Conservation (phyloP, 1,140 invertebrate species). For the Plectus sambesii region DNA sequence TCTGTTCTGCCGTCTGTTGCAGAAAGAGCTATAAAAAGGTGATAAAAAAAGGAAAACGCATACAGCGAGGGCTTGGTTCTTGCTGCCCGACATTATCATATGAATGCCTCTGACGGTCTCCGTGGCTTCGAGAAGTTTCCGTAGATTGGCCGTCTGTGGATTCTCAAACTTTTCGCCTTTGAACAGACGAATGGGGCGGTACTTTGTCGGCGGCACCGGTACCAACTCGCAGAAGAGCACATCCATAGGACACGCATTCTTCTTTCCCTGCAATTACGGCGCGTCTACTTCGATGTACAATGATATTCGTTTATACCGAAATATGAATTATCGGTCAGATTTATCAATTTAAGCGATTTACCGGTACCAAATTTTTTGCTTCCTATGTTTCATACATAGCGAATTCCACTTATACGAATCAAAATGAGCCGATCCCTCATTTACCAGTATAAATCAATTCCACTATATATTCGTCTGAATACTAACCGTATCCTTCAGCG, state of each 20-base stretch:
- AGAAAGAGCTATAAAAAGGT: too few relatives aligned
- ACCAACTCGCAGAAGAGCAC: slow-evolving; percentile 74
- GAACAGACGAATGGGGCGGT: slow-evolving; percentile 60
- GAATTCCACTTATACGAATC: slow-evolving; percentile 57
- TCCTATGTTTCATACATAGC: slow-evolving; percentile 58
- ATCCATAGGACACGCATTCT: slow-evolving; percentile 59
- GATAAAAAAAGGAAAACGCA: too few relatives aligned
- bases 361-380: slow-evolving; percentile 64
- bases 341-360: slow-evolving; percentile 55
- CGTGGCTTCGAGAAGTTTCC: slow-evolving; percentile 42
- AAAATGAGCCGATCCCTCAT: slow-evolving; percentile 46
- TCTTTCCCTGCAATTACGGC: slow-evolving; percentile 1
- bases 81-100: neutral
- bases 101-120: slow-evolving; percentile 22
- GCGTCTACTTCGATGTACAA: neutral
- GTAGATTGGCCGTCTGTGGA: slow-evolving; percentile 59
- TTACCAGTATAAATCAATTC: too few relatives aligned
- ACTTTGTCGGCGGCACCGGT: slow-evolving; percentile 70
- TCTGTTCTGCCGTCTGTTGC: slow-evolving; percentile 5
- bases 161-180: slow-evolving; percentile 64
- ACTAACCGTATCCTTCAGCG: slow-evolving; percentile 46
- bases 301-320: slow-evolving; percentile 8
- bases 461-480: slow-evolving; percentile 46
- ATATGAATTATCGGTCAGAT: slow-evolving; percentile 17
- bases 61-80: too few relatives aligned